A percentile compares a stretch with the other conserved stretches of the same genome.
These are phyloP conservation scores for Eptesicus fuscus DNA, from an alignment of 2,113 vertebrate genomes.

Conservation along the genomic window DNA sequence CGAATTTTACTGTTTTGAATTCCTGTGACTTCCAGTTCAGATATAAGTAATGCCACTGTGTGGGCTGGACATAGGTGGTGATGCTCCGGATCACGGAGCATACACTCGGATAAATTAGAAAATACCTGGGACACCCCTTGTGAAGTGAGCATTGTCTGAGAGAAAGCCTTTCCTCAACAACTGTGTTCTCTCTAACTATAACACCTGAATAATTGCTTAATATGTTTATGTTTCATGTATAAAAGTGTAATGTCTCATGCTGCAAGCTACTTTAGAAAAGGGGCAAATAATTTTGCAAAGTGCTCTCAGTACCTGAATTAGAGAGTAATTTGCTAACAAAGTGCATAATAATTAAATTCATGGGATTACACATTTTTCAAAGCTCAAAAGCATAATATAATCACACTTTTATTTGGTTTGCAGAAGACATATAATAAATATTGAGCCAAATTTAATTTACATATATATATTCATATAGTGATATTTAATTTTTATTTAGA, in stretches of 20 bases:
- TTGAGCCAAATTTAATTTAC: background rate
- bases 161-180: background rate
- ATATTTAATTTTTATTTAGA: background rate
- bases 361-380: background rate
- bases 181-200: background rate
- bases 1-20: background rate
- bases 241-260: background rate
- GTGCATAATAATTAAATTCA: background rate
- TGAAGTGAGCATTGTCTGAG: background rate
- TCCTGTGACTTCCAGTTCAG: background rate
- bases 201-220: background rate
- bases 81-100: background rate
- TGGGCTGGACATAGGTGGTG: background rate
- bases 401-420: background rate
- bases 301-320: background rate
- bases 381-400: background rate
- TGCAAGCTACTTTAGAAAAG: background rate
- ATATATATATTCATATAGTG: background rate
- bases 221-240: background rate
- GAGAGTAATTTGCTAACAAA: background rate
- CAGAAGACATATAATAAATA: background rate
- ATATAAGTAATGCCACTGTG: background rate
- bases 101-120: background rate
- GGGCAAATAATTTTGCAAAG: background rate
- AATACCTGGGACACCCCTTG: too few relatives aligned